phyloP scores from a whole-genome alignment of 2,797 vertebrate genomes.

The Tadarida brasiliensis region DNA sequence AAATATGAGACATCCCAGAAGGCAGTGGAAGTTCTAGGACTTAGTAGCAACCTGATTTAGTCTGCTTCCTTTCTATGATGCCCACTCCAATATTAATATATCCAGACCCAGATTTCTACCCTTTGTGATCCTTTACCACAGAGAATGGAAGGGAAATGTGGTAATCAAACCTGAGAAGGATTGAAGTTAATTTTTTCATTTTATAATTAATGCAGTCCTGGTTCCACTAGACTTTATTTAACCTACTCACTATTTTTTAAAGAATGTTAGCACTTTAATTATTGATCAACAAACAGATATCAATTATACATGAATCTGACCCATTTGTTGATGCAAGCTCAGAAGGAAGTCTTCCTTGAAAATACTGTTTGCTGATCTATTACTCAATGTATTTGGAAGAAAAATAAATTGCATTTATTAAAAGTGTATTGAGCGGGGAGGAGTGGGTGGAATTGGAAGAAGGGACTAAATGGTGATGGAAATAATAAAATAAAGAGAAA shows the following conservation, averaged over 20 bases:
- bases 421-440: neutral
- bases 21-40: neutral
- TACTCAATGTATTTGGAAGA: slow-evolving; percentile 19
- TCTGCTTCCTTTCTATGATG: neutral
- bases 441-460: neutral
- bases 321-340: neutral
- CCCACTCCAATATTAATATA: neutral
- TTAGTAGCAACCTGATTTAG: neutral
- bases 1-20: neutral
- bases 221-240: neutral
- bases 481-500: neutral
- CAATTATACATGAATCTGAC: neutral
- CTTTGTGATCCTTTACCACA: neutral
- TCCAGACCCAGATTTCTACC: neutral
- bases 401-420: neutral
- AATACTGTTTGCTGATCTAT: slow-evolving; percentile 2
- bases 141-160: neutral
- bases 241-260: neutral
- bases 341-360: neutral
- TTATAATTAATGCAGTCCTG: neutral
- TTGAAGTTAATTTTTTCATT: slow-evolving; percentile 10
- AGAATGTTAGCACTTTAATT: neutral
- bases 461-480: neutral
- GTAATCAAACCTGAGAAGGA: neutral
- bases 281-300: neutral